Base-by-base conservation (phyloP, 2,888 invertebrate species). In the Drosophila atroscutellata region DNA sequence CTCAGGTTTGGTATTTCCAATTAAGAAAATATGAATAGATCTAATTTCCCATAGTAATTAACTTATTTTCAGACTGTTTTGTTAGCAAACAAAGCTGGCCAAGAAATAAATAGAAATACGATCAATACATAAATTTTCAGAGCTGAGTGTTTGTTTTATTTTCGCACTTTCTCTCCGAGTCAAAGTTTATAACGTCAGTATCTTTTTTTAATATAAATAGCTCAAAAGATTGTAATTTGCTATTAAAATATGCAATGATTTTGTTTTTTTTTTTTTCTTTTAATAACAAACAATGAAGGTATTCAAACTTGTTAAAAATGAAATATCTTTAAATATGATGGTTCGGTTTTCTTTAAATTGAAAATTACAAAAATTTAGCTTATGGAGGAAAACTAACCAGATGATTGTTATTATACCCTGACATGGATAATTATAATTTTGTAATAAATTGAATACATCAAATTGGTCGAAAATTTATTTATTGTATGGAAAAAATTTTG, bases 81-180 rank as follows among this genome's bases (percentile, higher is more conserved):
- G 37, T 55, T n/a, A n/a, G n/a, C n/a, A 55, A 28, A 39, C 37
- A 55, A 28, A 55, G 37, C 11, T 54, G 54, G 26, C 11, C 18
- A 36, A 6, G 4, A 54, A 18, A 26, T 11, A 26, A 55, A n/a
- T 26, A 8, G 4, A 26, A 28, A 11, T 8, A 26, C 26, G 36
- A 54, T 36, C 26, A 54, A 36, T 11, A 18, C n/a, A 37, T 7
- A 7, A 18, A 37, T n/a, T 28, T 37, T 1, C 15, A 20, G 15
- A 36, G 4, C 18, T 20, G 9, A n/a, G 5, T 37, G 13, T 55
- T 37, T n/a, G 26, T 9, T 39, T 37, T 26, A n/a, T 28, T 28
- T 55, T 15, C 4, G n/a, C 37, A 28, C 39, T 55, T 55, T 55
- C 26, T 28, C 8, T 55, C 15, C 15, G 28, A n/a, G 8, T 13